These are phyloP conservation scores for Holotrichia oblita DNA, from an alignment of 1,140 invertebrate species.

Conservation along the genomic window DNA sequence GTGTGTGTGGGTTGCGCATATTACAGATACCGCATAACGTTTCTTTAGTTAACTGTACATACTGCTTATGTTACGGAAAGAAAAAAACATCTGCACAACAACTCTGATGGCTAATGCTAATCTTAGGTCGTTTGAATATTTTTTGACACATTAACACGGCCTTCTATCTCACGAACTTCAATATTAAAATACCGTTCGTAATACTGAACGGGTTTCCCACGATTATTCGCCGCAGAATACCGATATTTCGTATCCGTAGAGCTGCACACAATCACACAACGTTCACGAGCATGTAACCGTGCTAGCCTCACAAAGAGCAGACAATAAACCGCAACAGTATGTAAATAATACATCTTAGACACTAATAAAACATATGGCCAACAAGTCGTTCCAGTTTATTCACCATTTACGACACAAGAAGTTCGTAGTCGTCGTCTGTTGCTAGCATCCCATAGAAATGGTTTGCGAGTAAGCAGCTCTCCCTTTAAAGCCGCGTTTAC, in stretches of 20 bases:
- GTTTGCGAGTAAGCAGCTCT: neutral
- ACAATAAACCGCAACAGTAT: neutral
- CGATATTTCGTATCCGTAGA: neutral
- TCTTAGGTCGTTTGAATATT: neutral
- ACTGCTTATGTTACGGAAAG: neutral
- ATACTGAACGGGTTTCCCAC: neutral
- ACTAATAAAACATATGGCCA: slow-evolving; percentile 13
- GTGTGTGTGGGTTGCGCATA: neutral
- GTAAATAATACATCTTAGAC: neutral
- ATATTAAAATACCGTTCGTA: neutral
- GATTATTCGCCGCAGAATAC: neutral
- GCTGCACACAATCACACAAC: neutral
- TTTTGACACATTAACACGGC: slow-evolving; percentile 11
- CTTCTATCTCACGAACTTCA: neutral
- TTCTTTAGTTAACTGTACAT: slow-evolving; percentile 12
- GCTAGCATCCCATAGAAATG: neutral
- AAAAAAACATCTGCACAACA: neutral
- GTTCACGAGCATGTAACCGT: neutral
- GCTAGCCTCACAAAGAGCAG: neutral
- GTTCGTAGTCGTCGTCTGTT: neutral
- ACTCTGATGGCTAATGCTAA: neutral
- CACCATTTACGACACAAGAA: neutral
- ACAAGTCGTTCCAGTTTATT: slow-evolving; percentile 16
- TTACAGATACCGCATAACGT: neutral
- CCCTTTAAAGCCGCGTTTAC: no score